These are phyloP conservation scores for Zaprionus davidi DNA, from an alignment of 1,140 invertebrate species.

Conservation along the genomic window DNA sequence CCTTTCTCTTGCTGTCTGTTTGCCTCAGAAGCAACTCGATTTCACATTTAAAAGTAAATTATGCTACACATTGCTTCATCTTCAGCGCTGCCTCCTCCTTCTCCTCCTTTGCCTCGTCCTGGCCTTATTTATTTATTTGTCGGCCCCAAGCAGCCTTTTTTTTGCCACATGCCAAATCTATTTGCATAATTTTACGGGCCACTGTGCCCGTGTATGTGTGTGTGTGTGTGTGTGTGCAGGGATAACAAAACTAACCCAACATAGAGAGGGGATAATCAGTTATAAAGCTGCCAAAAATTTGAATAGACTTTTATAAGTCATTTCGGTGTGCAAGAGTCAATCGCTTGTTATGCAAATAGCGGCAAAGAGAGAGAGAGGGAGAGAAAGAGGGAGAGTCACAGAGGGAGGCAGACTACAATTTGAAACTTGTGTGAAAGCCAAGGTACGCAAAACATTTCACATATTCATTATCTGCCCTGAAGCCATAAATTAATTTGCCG, in stretches of 20 bases:
- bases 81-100: background rate
- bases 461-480: slow-evolving; percentile 4
- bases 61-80: slow-evolving; percentile 48
- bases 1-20: slow-evolving; percentile 43
- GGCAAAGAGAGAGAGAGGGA: background rate
- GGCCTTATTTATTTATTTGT: slow-evolving; percentile 22
- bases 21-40: slow-evolving; percentile 57
- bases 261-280: slow-evolving; percentile 44
- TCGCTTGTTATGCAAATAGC: slow-evolving; percentile 29
- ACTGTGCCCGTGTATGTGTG: slow-evolving; percentile 7
- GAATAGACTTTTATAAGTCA: slow-evolving; percentile 40
- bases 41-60: slow-evolving; percentile 81
- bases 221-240: background rate
- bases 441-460: slow-evolving; percentile 8
- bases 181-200: slow-evolving; percentile 62
- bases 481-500: slow-evolving; percentile 8
- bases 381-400: background rate
- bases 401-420: background rate
- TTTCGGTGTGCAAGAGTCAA: slow-evolving; percentile 38
- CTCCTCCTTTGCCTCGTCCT: background rate
- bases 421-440: background rate
- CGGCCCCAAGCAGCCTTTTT: background rate
- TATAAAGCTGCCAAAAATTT: slow-evolving; percentile 45
- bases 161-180: slow-evolving; percentile 43
- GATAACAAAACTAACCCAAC: slow-evolving; percentile 43